Percentiles rank a stretch among this genome's conserved stretches.
These are phyloP conservation scores for Cataglyphis rosenhaueri DNA, from an alignment of 2,888 invertebrate genomes.

Conservation along the genomic window DNA sequence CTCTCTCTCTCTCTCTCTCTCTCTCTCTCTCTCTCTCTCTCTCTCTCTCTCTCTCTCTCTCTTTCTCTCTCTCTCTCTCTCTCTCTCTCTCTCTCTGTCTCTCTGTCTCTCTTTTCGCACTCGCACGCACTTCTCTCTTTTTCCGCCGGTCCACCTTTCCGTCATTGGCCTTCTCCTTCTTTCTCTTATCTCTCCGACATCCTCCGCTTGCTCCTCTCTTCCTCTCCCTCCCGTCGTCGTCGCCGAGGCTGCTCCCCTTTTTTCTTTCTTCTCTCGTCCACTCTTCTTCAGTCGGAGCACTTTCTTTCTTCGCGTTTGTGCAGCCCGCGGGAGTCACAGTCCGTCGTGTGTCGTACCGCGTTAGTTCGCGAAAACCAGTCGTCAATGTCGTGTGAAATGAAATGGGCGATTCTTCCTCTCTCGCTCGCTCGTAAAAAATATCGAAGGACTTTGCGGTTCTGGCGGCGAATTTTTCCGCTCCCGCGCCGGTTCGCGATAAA, in stretches of 20 bases:
- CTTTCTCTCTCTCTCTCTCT: slow-evolving; percentile 24
- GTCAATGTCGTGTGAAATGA: neutral
- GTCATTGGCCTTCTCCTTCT: slow-evolving; percentile 55
- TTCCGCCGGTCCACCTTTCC: slow-evolving; percentile 37
- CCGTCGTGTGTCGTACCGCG: neutral
- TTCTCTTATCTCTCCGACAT: slow-evolving; percentile 72
- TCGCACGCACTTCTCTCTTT: slow-evolving; percentile 13
- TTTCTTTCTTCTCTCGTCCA: slow-evolving; percentile 23
- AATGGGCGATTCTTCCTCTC: too few relatives aligned
- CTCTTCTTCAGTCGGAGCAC: slow-evolving; percentile 9
- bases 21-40: slow-evolving; percentile 44
- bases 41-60: slow-evolving; percentile 38
- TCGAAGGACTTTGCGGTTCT: neutral
- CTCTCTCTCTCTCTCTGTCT: slow-evolving; percentile 38
- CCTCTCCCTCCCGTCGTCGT: neutral
- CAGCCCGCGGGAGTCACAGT: neutral
- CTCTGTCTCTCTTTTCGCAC: slow-evolving; percentile 43
- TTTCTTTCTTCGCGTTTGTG: slow-evolving; percentile 33
- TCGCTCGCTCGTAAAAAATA: neutral
- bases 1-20: slow-evolving; percentile 35
- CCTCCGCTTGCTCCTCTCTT: slow-evolving; percentile 22
- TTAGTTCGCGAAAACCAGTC: neutral
- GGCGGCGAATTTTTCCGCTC: slow-evolving; percentile 31
- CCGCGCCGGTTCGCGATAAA: slow-evolving; percentile 35
- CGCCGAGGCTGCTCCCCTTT: slow-evolving; percentile 53